Evolutionary conservation across 2,888 invertebrate genomes (phyloP), one percentile per base, ranked within the genome.

Genomic region (Drepanosiphum platanoidis): DNA sequence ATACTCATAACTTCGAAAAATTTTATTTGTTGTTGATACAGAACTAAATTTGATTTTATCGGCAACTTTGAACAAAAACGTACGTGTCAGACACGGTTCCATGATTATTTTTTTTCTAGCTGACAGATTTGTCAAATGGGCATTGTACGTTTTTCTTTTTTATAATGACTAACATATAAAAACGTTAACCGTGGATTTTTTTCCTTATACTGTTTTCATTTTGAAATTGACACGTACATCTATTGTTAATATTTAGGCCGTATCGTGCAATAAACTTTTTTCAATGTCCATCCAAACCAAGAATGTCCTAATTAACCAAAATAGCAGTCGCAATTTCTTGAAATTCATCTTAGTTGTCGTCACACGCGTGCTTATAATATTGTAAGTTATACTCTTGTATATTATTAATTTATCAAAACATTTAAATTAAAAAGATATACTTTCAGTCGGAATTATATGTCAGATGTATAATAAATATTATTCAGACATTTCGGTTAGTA

Each of bases 161-260:
- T 58, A 70, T 52, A 68, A 84, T 77, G 36, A 30, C 61, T 58
- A n/a, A 58, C 36, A 39, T 58, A 84, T 32, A 77, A 36, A 75
- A 77, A 58, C 68, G n/a, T 52, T 84, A 30, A 66, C 66, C 58
- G 27, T 68, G 36, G 9, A n/a, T 71, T 39, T 82, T 30, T 71
- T 81, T 71, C 30, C 36, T 52, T 68, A 30, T 68, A 75, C 75
- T 66, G 46, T 75, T 58, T 84, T 84, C 13, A 46, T 58, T 84
- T 36, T 68, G 30, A 34, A 36, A 75, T 84, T 39, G 68, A 58
- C 84, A 84, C 75, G 84, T 68, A 84, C 75, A 32, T 77, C 84
- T 74, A 84, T 84, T 84, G 84, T 84, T 77, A 52, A 39, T 84
- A 84, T 77, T 84, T 70, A 84, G 77, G 84, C 84, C 77, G 68